Percentiles rank a stretch among this genome's conserved stretches.
Evolutionary conservation across 1,140 invertebrate species (phyloP).

Genomic region (Drosophila pseudoananassae): DNA sequence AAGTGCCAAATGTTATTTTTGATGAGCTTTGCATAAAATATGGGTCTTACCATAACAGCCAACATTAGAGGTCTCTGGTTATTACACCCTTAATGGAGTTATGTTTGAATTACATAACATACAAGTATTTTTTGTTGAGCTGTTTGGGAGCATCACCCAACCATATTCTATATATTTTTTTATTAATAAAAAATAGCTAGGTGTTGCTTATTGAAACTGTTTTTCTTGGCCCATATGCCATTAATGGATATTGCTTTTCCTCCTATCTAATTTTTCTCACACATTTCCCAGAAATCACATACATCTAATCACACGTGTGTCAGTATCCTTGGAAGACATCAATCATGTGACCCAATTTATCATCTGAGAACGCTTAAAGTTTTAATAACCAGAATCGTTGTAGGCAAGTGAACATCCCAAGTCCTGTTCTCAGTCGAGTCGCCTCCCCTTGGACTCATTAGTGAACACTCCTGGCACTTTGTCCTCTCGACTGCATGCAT

Average conservation of each 20-base stretch:
- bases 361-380: slow-evolving; percentile 53
- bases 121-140: too few relatives aligned
- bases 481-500: slow-evolving; percentile 39
- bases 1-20: slow-evolving; percentile 43
- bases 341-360: slow-evolving; percentile 58
- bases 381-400: slow-evolving; percentile 62
- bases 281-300: slow-evolving; percentile 7
- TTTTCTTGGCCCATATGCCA: background rate
- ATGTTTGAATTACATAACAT: background rate
- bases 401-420: slow-evolving; percentile 27
- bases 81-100: too few relatives aligned
- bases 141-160: too few relatives aligned
- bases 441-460: slow-evolving; percentile 61
- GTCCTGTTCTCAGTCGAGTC: slow-evolving; percentile 8
- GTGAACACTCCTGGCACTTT: slow-evolving; percentile 32
- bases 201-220: too few relatives aligned
- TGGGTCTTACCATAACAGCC: slow-evolving; percentile 16
- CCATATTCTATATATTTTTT: too few relatives aligned
- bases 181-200: too few relatives aligned
- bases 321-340: slow-evolving; percentile 22
- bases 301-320: background rate
- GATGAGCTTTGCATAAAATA: slow-evolving; percentile 41
- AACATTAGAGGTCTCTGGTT: background rate
- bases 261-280: slow-evolving; percentile 2
- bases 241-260: background rate